Base-by-base conservation (phyloP, 1,140 invertebrate species). In the Drosophila elegans region DNA sequence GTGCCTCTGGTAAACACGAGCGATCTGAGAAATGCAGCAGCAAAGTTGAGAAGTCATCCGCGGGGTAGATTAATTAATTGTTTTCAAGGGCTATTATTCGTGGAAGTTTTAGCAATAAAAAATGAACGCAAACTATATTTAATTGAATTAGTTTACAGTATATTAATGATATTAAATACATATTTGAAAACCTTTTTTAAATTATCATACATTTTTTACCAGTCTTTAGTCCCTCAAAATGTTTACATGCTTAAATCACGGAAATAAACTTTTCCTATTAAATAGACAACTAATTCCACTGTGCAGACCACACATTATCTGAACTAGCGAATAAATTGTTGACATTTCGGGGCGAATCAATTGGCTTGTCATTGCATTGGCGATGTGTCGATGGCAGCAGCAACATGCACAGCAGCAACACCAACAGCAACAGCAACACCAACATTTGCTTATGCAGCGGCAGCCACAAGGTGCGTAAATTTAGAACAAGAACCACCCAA, bases 401-500 rank as follows among this genome's bases (percentile, higher is more conserved):
- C 71, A 68, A 61, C 13, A 21, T 38, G 10, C 34, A 12, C 16
- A 21, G 16, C 42, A 45, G 16, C 16, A 63, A 48, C 38, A 76
- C 9, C 57, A 34, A 1, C 29, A 4, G 16, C 10, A 11, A 4
- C 42, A 45, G 16, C 16, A 63, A 48, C 34, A 76, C 9, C 57
- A 34, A 11, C 59, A 45, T 44, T 38, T 60, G 38, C 32, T 44
- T 34, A n/a, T 49, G 6, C n/a, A 12, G 21, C 29, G 44, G 60
- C 44, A 38, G 49, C 55, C 36, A 27, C 69, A 54, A 79, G 80
- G 59, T 66, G 67, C 62, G 60, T 69, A 76, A 76, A 79, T 79
- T 88, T 86, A 89, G 83, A 60, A 57, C 46, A 59, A 21, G 34
- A 79, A 34, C 84, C 84, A 89, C 84, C 84, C 84, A 89, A 89